Percentiles rank a stretch among this genome's conserved stretches.
phyloP scores from a whole-genome alignment of 2,797 vertebrate genomes.

The Rhinophrynus dorsalis region DNA sequence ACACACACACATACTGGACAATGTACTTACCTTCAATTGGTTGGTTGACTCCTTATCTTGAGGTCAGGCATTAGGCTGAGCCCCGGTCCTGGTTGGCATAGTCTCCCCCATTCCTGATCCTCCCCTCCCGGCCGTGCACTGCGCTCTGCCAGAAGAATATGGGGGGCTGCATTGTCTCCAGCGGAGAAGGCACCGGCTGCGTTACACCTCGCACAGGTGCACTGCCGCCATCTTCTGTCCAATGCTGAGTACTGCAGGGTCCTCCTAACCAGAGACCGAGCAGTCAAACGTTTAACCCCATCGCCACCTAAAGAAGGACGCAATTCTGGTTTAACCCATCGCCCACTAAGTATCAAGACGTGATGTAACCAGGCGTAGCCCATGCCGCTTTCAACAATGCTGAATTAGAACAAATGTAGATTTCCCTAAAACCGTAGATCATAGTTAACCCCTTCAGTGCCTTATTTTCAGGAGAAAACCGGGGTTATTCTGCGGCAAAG shows the following conservation, averaged over 20 bases:
- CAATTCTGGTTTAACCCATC: too few relatives aligned
- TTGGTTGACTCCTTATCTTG: not conserved
- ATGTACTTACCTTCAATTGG: not conserved
- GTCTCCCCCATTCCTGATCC: constrained; percentile 15
- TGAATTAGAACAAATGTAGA: too few relatives aligned
- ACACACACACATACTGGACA: not conserved
- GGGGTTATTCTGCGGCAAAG: too few relatives aligned
- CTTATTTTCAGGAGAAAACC: too few relatives aligned
- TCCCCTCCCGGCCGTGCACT: constrained; percentile 9
- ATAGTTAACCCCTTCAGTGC: too few relatives aligned
- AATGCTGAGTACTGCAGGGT: not conserved
- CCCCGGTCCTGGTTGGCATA: not conserved
- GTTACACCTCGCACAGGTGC: constrained; percentile 24
- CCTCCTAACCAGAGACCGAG: too few relatives aligned
- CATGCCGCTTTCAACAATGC: too few relatives aligned
- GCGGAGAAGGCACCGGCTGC: not conserved
- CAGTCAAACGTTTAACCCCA: too few relatives aligned
- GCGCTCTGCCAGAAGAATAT: constrained; percentile 24
- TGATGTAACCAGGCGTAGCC: too few relatives aligned
- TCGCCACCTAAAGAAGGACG: too few relatives aligned
- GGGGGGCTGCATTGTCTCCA: constrained; percentile 37
- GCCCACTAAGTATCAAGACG: too few relatives aligned
- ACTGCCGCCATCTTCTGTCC: constrained; percentile 10
- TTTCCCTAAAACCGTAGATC: too few relatives aligned
- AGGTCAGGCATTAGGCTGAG: not conserved